Evolutionary conservation across 2,888 invertebrate genomes (phyloP).

Genomic region (Pterostichus madidus): DNA sequence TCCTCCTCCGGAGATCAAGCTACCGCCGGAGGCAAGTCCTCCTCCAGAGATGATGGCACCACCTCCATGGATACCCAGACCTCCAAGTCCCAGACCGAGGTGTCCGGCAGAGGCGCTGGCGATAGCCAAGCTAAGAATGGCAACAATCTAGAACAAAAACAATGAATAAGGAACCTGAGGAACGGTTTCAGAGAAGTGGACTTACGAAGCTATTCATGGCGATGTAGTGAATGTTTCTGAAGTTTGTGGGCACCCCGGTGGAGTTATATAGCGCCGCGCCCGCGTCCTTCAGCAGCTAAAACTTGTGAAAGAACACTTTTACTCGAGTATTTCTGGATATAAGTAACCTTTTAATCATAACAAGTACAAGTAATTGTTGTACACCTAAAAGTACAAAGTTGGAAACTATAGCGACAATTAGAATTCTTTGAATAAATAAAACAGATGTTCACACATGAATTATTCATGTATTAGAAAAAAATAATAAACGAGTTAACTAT

Average conservation of each 20-base stretch:
- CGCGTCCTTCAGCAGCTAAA: slow-evolving; percentile 14
- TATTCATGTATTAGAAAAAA: too few species aligned
- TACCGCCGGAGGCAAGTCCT: slow-evolving; percentile 46
- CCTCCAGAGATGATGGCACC: slow-evolving; percentile 51
- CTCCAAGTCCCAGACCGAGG: slow-evolving; percentile 56
- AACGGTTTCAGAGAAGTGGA: not conserved
- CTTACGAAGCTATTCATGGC: slow-evolving; percentile 48
- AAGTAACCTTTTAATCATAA: slow-evolving; percentile 28
- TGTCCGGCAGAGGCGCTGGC: slow-evolving; percentile 59
- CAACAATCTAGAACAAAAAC: slow-evolving; percentile 46
- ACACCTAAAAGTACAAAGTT: slow-evolving; percentile 7
- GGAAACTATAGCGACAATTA: not conserved
- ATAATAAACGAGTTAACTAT: too few species aligned
- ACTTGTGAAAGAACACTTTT: slow-evolving; percentile 40
- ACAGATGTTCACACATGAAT: too few species aligned
- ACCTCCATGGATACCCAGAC: slow-evolving; percentile 36
- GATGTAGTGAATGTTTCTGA: slow-evolving; percentile 27
- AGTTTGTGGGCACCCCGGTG: not conserved
- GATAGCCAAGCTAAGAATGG: slow-evolving; percentile 59
- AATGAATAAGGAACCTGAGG: not conserved
- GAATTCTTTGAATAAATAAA: too few species aligned
- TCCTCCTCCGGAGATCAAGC: slow-evolving; percentile 33
- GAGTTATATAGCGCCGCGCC: slow-evolving; percentile 42
- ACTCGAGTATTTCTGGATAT: slow-evolving; percentile 31
- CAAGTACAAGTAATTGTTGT: slow-evolving; percentile 14